Base-by-base conservation (phyloP, 2,888 invertebrate species). In the Drosophila dives region DNA sequence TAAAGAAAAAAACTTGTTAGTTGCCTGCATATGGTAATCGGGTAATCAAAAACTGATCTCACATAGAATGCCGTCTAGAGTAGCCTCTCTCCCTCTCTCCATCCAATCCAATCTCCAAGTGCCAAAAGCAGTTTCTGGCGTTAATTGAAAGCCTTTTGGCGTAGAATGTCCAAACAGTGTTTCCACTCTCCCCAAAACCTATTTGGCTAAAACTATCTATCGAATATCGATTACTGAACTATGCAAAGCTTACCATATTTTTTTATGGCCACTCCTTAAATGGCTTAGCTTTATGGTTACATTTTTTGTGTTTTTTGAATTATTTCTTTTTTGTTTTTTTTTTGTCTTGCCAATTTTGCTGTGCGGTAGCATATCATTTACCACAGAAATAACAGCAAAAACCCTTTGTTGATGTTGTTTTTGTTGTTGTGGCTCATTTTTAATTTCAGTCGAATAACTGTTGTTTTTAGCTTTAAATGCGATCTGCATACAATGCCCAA, bases 401-500 rank as follows among this genome's bases (percentile, higher is more conserved):
- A 62, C 70, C 63, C 77, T 66, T 64, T 50, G 59, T 50, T 62
- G 50, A 49, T 62, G 55, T 42, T 26, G 8, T 20, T 42, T 29
- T 63, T 26, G 26, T 26, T 45, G 64, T 23, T 53, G n/a, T 20
- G 32, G 34, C 12, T 26, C 26, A 29, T 6, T 4, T 61, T 38
- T 26, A 26, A 26, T 56, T 33, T 36, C 33, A 64, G 72, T 55
- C 73, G 55, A 51, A 60, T 72, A 77, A 66, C 55, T 48, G 77
- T 72, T 69, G 53, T 45, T 50, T 58, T 70, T 70, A 32, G 68
- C 55, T 33, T 55, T 38, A 38, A 29, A 40, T 54, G 54, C 48
- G 81, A 83, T 83, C 78, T 89, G 85, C 89, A 84, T 71, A 84
- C 84, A 84, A 84, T 89, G 83, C 72, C 69, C 89, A 77, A 66